Evolutionary conservation across 1,140 invertebrate species (phyloP).

Genomic region (Caligus rogercresseyi): DNA sequence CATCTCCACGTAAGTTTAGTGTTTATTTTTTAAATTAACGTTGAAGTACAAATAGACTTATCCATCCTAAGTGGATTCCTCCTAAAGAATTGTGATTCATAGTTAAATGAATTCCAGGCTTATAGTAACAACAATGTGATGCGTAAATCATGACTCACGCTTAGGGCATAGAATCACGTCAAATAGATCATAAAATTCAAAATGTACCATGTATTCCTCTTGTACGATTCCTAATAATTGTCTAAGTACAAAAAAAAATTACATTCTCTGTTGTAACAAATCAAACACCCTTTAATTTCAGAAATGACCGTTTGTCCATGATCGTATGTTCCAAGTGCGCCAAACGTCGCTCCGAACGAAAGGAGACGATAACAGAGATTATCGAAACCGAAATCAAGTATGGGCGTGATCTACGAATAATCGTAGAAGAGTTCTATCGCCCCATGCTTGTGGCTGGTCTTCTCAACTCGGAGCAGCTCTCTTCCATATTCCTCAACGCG

Average conservation of each 20-base stretch:
- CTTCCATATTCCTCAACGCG: slow-evolving; percentile 72
- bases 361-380: slow-evolving; percentile 86
- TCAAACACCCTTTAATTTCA: not conserved
- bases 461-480: slow-evolving; percentile 40
- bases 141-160: too few relatives aligned
- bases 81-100: too few relatives aligned
- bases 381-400: slow-evolving; percentile 92
- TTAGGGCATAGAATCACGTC: not conserved
- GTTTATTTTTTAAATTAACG: too few relatives aligned
- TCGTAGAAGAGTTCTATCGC: slow-evolving; percentile 80
- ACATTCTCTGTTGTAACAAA: not conserved
- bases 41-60: too few relatives aligned
- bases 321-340: slow-evolving; percentile 68
- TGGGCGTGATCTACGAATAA: slow-evolving; percentile 71
- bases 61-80: too few relatives aligned
- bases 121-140: too few relatives aligned
- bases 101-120: too few relatives aligned
- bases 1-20: not conserved
- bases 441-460: slow-evolving; percentile 65
- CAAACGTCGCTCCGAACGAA: slow-evolving; percentile 66
- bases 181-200: not conserved
- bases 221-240: not conserved
- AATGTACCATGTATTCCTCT: not conserved
- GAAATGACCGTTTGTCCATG: slow-evolving; percentile 28
- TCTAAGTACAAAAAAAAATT: not conserved